Evolutionary conservation across 2,113 vertebrate species (phyloP).

Genomic region (Oncorhynchus keta): DNA sequence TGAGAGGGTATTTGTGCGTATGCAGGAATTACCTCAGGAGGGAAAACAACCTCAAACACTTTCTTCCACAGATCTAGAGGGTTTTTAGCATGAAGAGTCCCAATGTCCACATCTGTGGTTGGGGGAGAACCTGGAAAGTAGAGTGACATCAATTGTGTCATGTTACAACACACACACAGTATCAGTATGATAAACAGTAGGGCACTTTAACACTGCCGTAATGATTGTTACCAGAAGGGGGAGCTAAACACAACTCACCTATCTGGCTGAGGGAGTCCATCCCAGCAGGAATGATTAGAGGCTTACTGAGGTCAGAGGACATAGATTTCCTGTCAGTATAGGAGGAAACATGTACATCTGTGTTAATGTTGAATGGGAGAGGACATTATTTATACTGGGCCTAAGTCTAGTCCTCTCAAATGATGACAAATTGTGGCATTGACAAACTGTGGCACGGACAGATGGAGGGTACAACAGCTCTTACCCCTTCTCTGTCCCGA

Average conservation of each 20-base stretch:
- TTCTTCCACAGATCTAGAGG: constrained; percentile 95
- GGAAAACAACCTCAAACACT: constrained; percentile 85
- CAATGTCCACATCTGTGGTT: constrained; percentile 77
- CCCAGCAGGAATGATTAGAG: constrained; percentile 86
- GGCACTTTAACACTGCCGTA: neutral
- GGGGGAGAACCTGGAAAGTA: constrained; percentile 81
- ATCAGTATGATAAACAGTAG: too few species aligned
- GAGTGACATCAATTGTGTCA: neutral
- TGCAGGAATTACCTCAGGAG: constrained; percentile 77
- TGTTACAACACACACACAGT: too few species aligned
- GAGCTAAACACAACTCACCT: constrained; percentile 73
- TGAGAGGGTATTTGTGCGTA: neutral
- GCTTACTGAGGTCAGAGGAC: constrained; percentile 85
- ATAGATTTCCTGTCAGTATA: constrained; percentile 78
- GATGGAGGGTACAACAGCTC: neutral
- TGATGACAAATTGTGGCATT: neutral
- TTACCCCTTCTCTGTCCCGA: constrained; percentile 88
- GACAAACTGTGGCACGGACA: neutral
- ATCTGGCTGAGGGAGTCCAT: constrained; percentile 92
- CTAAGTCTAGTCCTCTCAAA: neutral
- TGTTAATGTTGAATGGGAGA: neutral
- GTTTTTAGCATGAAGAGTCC: constrained; percentile 81
- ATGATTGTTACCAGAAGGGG: constrained; percentile 26
- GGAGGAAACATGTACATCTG: constrained; percentile 10
- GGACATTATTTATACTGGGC: neutral